These are phyloP conservation scores for Panagrolaimus sp. DNA, from an alignment of 1,140 invertebrate genomes.

Conservation along the genomic window DNA sequence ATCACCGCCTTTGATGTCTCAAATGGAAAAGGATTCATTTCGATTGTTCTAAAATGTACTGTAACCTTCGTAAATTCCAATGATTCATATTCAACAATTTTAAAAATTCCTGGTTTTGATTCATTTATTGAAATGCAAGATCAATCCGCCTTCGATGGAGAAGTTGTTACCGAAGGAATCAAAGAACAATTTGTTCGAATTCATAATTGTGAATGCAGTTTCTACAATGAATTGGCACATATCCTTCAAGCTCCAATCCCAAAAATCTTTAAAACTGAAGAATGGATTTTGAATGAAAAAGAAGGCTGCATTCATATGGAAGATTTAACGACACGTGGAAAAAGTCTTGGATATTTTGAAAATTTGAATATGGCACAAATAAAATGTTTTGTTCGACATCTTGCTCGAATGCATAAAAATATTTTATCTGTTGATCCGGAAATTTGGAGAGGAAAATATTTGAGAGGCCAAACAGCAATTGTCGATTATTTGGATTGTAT, in stretches of 20 bases:
- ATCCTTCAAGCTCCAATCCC: not conserved
- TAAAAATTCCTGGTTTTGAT: conserved; percentile 2
- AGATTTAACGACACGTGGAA: conserved; percentile 7
- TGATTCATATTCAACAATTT: not conserved
- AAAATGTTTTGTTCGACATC: not conserved
- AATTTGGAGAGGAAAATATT: not conserved
- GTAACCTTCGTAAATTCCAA: not conserved
- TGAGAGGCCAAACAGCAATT: not conserved
- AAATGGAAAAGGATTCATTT: conserved; percentile 5
- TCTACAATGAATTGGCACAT: not conserved
- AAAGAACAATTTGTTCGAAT: not conserved
- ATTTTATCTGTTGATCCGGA: not conserved
- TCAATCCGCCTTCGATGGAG: not conserved
- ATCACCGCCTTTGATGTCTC: not conserved
- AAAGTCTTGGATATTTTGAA: not conserved
- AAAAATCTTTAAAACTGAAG: not conserved
- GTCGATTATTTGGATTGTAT: too few relatives aligned
- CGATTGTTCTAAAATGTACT: not conserved
- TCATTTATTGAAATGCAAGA: not conserved
- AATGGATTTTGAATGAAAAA: not conserved
- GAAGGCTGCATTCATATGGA: conserved; percentile 9
- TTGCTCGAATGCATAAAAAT: conserved; percentile 9
- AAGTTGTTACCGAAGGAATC: not conserved
- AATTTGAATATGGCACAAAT: not conserved
- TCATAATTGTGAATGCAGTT: not conserved